Evolutionary conservation across 2,888 invertebrate genomes (phyloP).

Genomic region (Thereva unica): DNA sequence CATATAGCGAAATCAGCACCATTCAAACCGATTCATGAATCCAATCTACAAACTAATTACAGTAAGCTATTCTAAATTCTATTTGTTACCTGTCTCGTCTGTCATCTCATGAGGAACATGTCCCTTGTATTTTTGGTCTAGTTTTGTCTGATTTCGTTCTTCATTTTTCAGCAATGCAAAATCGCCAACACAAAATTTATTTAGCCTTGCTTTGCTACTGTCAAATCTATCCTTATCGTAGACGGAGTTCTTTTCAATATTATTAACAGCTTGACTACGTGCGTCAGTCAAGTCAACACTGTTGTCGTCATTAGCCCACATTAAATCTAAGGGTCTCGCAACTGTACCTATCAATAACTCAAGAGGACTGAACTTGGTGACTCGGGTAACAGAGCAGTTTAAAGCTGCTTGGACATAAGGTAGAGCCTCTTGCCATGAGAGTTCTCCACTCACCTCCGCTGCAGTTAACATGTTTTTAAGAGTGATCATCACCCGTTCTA

Average conservation of each 20-base stretch:
- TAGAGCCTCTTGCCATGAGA: not conserved
- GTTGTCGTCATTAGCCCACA: not conserved
- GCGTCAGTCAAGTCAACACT: too few relatives aligned
- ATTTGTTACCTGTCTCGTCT: too few relatives aligned
- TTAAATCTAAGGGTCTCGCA: not conserved
- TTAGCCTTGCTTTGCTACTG: not conserved
- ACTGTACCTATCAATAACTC: slow-evolving; percentile 8
- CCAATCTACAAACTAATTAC: too few relatives aligned
- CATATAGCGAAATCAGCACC: too few relatives aligned
- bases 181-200: not conserved
- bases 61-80: too few relatives aligned
- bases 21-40: too few relatives aligned
- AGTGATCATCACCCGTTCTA: slow-evolving; percentile 10
- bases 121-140: not conserved
- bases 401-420: not conserved
- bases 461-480: slow-evolving; percentile 9
- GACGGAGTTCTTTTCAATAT: not conserved
- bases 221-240: slow-evolving; percentile 7
- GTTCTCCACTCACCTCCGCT: not conserved
- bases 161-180: slow-evolving; percentile 2
- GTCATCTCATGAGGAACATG: not conserved
- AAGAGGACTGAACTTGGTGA: slow-evolving; percentile 7
- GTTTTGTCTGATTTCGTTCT: slow-evolving; percentile 7
- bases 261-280: too few relatives aligned
- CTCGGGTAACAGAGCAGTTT: not conserved